phyloP scores from a whole-genome alignment of 2,797 vertebrate genomes.

The Neomorphus geoffroyi region DNA sequence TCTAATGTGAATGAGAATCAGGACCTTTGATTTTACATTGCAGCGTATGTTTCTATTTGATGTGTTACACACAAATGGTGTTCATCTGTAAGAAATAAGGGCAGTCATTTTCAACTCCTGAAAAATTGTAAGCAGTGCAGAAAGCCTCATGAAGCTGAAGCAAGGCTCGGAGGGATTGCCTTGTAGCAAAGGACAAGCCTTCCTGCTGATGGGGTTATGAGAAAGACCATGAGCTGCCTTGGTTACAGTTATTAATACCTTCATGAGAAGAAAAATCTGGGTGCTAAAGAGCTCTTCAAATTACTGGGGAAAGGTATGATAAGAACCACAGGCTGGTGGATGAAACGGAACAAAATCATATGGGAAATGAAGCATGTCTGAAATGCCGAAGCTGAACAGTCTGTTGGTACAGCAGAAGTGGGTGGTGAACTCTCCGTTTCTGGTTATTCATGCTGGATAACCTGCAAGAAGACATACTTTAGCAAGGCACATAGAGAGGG shows the following conservation, averaged over 20 bases:
- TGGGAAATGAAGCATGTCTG: not conserved
- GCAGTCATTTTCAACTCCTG: not conserved
- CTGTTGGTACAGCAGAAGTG: not conserved
- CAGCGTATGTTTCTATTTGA: not conserved
- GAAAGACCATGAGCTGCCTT: not conserved
- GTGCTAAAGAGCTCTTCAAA: not conserved
- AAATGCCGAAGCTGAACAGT: rapidly evolving
- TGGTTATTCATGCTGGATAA: not conserved
- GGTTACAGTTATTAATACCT: not conserved
- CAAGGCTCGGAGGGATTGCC: not conserved
- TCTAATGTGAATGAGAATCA: not conserved
- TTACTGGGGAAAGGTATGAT: not conserved
- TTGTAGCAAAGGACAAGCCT: not conserved
- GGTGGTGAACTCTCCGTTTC: not conserved
- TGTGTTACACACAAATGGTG: not conserved
- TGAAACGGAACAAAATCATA: not conserved
- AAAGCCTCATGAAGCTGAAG: not conserved
- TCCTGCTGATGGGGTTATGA: not conserved
- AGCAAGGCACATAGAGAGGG: not conserved
- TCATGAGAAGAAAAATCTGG: not conserved
- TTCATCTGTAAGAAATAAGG: not conserved
- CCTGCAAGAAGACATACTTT: not conserved
- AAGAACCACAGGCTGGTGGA: not conserved
- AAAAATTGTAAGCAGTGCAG: not conserved
- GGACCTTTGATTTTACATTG: not conserved